These are phyloP conservation scores for Neosilurus mollespiculum DNA, from an alignment of 2,797 vertebrate genomes.

Conservation along the genomic window DNA sequence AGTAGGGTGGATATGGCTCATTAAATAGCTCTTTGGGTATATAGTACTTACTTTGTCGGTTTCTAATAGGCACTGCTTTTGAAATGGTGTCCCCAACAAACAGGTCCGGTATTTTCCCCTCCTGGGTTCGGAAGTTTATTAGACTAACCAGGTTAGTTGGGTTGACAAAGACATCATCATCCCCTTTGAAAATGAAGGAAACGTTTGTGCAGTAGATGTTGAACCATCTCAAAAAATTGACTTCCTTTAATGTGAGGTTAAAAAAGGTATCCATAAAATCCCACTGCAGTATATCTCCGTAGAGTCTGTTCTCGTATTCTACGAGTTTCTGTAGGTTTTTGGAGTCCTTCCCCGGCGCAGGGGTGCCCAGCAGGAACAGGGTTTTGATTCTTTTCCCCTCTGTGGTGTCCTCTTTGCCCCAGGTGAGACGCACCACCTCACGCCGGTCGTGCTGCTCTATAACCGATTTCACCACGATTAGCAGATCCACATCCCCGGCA, in stretches of 20 bases:
- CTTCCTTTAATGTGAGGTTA: slow-evolving; percentile 82
- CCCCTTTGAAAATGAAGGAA: slow-evolving; percentile 82
- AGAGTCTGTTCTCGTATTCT: slow-evolving; percentile 76
- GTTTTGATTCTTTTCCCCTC: slow-evolving; percentile 71
- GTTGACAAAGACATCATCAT: slow-evolving; percentile 86
- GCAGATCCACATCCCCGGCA: slow-evolving; percentile 69
- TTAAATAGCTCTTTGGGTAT: slow-evolving; percentile 79
- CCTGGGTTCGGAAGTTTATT: slow-evolving; percentile 68
- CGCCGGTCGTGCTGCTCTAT: slow-evolving; percentile 81
- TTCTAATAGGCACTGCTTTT: slow-evolving; percentile 79
- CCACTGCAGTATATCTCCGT: slow-evolving; percentile 84
- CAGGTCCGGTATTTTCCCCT: slow-evolving; percentile 60
- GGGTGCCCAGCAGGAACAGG: slow-evolving; percentile 76
- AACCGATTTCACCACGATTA: slow-evolving; percentile 81
- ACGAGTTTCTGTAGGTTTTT: slow-evolving; percentile 79
- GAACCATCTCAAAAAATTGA: slow-evolving; percentile 85
- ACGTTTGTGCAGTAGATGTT: slow-evolving; percentile 73
- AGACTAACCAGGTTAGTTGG: slow-evolving; percentile 78
- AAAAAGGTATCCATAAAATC: slow-evolving; percentile 86
- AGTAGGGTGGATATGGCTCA: slow-evolving; percentile 80
- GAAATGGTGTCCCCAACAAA: slow-evolving; percentile 84
- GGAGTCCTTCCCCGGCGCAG: slow-evolving; percentile 72
- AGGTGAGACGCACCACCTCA: slow-evolving; percentile 77
- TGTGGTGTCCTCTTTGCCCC: slow-evolving; percentile 70
- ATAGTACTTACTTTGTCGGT: slow-evolving; percentile 83